These are phyloP conservation scores for Aegithalos caudatus DNA, from an alignment of 2,113 vertebrate genomes.

Conservation along the genomic window DNA sequence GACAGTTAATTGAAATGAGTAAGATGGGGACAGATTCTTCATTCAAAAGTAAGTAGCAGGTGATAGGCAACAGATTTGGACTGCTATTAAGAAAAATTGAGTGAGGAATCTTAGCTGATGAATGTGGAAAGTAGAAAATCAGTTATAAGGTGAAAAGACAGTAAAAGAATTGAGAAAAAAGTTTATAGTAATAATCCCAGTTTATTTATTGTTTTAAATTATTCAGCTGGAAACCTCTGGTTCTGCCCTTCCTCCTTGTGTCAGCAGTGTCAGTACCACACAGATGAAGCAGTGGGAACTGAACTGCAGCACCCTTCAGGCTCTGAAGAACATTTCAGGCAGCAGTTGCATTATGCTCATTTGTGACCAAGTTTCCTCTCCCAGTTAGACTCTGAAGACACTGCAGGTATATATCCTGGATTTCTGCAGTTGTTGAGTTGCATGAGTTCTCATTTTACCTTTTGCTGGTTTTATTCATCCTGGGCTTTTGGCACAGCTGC, in stretches of 20 bases:
- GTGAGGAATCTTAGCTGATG: not conserved
- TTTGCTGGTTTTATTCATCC: not conserved
- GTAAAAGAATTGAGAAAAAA: not conserved
- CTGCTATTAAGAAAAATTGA: conserved; percentile 17
- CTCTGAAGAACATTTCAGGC: not conserved
- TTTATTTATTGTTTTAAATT: not conserved
- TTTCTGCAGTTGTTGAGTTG: not conserved
- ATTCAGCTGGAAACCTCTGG: not conserved
- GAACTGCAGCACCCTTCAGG: not conserved
- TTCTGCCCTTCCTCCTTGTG: not conserved
- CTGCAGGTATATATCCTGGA: not conserved
- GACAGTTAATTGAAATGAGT: conserved; percentile 15
- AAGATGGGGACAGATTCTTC: not conserved
- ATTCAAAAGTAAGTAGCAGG: conserved; percentile 17
- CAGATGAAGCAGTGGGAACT: not conserved
- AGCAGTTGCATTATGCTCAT: not conserved
- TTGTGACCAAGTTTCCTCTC: not conserved
- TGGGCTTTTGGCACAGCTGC: not conserved
- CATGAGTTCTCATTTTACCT: not conserved
- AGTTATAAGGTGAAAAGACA: not conserved
- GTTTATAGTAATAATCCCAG: not conserved
- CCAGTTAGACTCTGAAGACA: rapidly evolving
- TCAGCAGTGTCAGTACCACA: not conserved
- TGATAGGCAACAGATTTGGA: conserved; percentile 9
- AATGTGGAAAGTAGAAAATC: not conserved